Base-by-base conservation (phyloP, 2,888 invertebrate species). In the Salticus scenicus region DNA sequence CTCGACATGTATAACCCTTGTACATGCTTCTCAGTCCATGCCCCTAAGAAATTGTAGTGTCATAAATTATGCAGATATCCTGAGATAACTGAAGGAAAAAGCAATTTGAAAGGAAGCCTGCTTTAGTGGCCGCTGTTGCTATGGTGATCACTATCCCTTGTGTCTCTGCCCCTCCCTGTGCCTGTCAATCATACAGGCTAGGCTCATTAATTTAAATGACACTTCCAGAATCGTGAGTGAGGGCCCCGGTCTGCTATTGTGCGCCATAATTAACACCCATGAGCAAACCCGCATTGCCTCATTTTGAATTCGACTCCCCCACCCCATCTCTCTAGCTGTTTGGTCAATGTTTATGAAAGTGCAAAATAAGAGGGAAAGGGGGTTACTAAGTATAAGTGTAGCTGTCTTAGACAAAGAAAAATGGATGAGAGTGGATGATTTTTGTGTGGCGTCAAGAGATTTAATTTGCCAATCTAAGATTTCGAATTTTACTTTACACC, bases 151-250 rank as follows among this genome's bases (percentile, higher is more conserved):
- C 64, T 78, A 77, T 78, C 73, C 84, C 84, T 73, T 69, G 72
- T 70, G 63, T 42, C 73, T 66, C 84, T 84, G 78, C 78, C 78
- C 77, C 84, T 78, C 77, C 84, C 77, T 73, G 72, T 27, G 67
- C 41, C 77, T 84, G 84, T 78, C 84, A 84, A 84, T 84, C 84
- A 84, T 84, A 77, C 73, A 67, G 73, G 84, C 69, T 20, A 20
- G 69, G 78, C 84, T 84, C 84, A 84, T 84, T 84, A 84, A 84
- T 84, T 84, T 78, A 84, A 78, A 84, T 84, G 84, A 84, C 84
- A 84, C 78, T 73, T 78, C 57, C 84, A 84, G 78, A 84, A 78
- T 78, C 69, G 75, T 76, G 75, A 74, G 74, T 70, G 57, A 69
- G 72, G 66, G 76, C 37, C 70, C 72, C 31, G 70, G 41, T 42